phyloP scores from a whole-genome alignment of 2,888 invertebrate genomes.

The Euphydryas editha region DNA sequence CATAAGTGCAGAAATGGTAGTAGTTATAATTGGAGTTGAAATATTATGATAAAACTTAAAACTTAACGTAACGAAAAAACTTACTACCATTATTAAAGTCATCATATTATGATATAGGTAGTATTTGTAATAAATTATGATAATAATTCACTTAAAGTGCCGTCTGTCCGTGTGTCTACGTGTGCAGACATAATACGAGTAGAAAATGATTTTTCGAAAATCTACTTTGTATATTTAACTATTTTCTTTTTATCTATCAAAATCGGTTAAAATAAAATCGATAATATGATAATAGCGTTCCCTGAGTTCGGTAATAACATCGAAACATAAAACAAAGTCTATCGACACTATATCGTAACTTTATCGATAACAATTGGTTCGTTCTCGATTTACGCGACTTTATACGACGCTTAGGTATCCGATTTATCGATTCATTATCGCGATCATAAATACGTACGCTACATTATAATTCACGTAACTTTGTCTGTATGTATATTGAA shows the following conservation, averaged over 20 bases:
- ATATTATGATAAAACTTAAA: too few species aligned
- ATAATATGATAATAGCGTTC: neutral
- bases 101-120: too few species aligned
- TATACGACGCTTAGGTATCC: slow-evolving; percentile 28
- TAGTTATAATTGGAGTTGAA: too few species aligned
- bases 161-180: too few species aligned
- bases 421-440: slow-evolving; percentile 24
- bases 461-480: neutral
- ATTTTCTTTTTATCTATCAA: neutral
- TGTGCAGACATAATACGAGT: too few species aligned
- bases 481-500: neutral
- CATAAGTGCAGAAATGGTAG: too few species aligned
- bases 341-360: slow-evolving; percentile 25
- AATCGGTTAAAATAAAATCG: neutral
- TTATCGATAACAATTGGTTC: slow-evolving; percentile 38
- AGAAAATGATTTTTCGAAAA: too few species aligned
- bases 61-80: too few species aligned
- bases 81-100: too few species aligned
- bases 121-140: too few species aligned
- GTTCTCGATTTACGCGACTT: slow-evolving; percentile 27
- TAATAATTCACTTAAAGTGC: too few species aligned
- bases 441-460: slow-evolving; percentile 17
- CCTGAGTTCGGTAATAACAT: slow-evolving; percentile 12
- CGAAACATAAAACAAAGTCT: slow-evolving; percentile 25
- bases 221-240: too few species aligned